These are phyloP conservation scores for Corydoras maculifer DNA, from an alignment of 2,113 vertebrate species.

Conservation along the genomic window DNA sequence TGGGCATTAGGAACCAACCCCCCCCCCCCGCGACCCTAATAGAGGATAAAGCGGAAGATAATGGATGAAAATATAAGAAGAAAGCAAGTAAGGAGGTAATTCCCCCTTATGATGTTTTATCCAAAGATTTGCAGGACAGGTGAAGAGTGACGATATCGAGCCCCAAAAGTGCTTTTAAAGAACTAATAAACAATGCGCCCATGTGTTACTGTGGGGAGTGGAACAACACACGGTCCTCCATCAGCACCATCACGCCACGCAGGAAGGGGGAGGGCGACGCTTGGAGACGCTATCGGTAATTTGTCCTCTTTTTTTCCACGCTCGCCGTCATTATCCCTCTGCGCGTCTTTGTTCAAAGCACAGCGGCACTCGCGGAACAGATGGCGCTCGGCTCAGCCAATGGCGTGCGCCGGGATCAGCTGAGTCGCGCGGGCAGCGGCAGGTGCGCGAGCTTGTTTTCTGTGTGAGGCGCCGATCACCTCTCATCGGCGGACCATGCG, in stretches of 20 bases:
- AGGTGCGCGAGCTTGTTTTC: constrained; percentile 19
- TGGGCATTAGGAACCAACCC: no score
- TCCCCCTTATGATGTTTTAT: no score
- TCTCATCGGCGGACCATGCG: constrained; percentile 48
- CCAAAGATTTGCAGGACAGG: no score
- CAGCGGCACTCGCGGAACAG: constrained; percentile 64
- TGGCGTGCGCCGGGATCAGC: constrained; percentile 70
- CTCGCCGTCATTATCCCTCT: constrained; percentile 34
- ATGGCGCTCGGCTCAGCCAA: constrained; percentile 74
- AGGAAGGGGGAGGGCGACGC: neutral
- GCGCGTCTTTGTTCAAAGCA: constrained; percentile 68
- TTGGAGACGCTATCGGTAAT: constrained; percentile 32
- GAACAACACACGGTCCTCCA: constrained; percentile 36
- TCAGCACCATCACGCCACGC: constrained; percentile 25
- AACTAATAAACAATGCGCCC: constrained; percentile 31
- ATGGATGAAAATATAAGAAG: no score
- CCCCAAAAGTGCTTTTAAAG: constrained; percentile 3
- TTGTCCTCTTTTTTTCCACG: constrained; percentile 30
- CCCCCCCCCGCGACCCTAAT: no score
- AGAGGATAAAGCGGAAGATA: no score
- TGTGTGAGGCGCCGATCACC: constrained; percentile 22
- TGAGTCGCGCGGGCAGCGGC: constrained; percentile 68
- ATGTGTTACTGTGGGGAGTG: constrained; percentile 27
- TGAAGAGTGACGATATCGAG: neutral
- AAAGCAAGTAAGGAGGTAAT: no score